Base-by-base conservation (phyloP, 2,888 invertebrate species). In the Stenurella melanura region DNA sequence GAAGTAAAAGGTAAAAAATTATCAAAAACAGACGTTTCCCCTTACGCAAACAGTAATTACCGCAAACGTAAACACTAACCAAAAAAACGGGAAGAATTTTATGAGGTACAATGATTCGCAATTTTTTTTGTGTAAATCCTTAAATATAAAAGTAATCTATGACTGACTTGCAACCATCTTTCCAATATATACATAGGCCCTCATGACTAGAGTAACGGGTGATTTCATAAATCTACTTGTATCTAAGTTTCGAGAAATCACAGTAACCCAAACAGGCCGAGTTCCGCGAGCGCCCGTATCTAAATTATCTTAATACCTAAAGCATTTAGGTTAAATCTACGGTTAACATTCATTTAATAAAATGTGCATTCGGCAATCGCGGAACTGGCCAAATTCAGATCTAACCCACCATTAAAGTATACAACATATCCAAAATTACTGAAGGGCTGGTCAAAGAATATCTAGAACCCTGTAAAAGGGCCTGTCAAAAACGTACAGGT, bases 171-270 rank as follows among this genome's bases (percentile, higher is more conserved):
- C 67, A 67, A 75, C 64, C 63, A 71, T 71, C 61, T 66, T 60
- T 64, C 60, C 42, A 60, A 77, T 77, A 79, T 75, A 75, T 78
- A 76, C 81, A 80, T 84, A 84, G 84, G 84, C 84, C 84, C 72
- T 78, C 74, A 81, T 83, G 84, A 84, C 83, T 84, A 84, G 83
- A 83, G 75, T 82, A 82, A 83, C 75, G 75, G 68, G 79, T 79
- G 76, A 78, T 80, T 80, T 77, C 74, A 80, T 75, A 61, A 78
- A 63, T 68, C 76, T 78, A 73, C 74, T 21, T 68, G 73, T 58
- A 57, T 66, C 18, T 58, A 75, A 70, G 26, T 69, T 76, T 66
- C 57, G 57, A 73, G 75, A 81, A 83, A 81, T 82, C 81, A 82
- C 83, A 83, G 81, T 71, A 80, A 81, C 77, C 74, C 75, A 79